These are phyloP conservation scores for Nephila pilipes DNA, from an alignment of 1,140 invertebrate genomes.

Conservation along the genomic window DNA sequence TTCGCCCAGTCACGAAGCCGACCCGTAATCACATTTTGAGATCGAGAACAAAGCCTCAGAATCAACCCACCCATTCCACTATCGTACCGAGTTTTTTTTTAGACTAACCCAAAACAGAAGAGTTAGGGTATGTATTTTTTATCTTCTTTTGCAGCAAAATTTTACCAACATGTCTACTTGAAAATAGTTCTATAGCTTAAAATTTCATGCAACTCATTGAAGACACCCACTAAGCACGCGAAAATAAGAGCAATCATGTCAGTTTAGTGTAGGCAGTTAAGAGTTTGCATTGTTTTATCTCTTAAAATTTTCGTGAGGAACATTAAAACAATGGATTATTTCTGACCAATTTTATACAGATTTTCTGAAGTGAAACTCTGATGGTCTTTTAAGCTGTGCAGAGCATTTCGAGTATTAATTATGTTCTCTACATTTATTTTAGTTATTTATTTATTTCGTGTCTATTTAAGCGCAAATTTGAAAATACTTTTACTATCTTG, in stretches of 20 bases:
- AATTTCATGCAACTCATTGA: neutral
- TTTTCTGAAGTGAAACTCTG: neutral
- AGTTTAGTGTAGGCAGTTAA: neutral
- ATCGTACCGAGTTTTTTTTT: constrained; percentile 9
- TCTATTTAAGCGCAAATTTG: too few relatives aligned
- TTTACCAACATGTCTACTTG: neutral
- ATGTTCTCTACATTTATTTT: too few relatives aligned
- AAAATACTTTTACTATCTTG: too few relatives aligned
- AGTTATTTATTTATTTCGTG: too few relatives aligned
- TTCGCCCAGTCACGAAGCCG: constrained; percentile 54
- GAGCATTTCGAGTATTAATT: too few relatives aligned
- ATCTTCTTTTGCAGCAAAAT: neutral
- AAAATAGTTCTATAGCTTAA: constrained; percentile 1
- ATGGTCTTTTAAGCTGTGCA: too few relatives aligned
- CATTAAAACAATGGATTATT: neutral
- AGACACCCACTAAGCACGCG: neutral
- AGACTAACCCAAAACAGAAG: neutral
- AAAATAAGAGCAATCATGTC: neutral
- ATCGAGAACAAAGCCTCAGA: constrained; percentile 29
- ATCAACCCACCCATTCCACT: constrained; percentile 39
- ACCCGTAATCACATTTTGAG: constrained; percentile 35
- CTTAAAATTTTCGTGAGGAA: neutral
- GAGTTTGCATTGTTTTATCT: neutral
- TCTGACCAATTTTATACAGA: neutral
- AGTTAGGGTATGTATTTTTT: neutral